Percentiles rank a stretch among this genome's conserved stretches.
Conservation (phyloP, 2,888 invertebrate genomes). For the Torymus aiolomorphi region DNA sequence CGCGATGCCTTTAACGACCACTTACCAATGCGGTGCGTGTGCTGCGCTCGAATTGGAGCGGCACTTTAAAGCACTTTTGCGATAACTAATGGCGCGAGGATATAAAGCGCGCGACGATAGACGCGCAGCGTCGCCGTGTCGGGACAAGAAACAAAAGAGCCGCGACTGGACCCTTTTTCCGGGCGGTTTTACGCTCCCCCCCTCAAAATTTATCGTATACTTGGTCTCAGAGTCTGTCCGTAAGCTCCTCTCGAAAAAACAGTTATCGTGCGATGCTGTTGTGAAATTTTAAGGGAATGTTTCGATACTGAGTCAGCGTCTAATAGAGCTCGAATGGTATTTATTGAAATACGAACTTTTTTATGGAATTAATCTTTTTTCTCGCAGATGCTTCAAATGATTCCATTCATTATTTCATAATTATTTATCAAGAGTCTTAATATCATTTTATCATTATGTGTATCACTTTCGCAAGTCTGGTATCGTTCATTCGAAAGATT, state of each 20-base stretch:
- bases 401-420: no score
- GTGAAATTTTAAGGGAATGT: background rate
- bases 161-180: background rate
- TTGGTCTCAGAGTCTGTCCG: no score
- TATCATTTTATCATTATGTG: no score
- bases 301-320: background rate
- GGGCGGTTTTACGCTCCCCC: conserved; percentile 5
- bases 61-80: conserved; percentile 63
- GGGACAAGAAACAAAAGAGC: conserved; percentile 42
- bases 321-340: background rate
- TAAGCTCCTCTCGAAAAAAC: no score
- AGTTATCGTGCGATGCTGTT: background rate
- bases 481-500: no score
- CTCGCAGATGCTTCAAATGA: no score
- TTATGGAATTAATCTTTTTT: no score
- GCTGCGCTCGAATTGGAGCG: conserved; percentile 58
- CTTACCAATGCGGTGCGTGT: conserved; percentile 18
- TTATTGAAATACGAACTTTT: no score
- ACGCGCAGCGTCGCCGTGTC: background rate
- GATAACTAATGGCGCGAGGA: conserved; percentile 67
- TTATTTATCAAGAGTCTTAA: no score
- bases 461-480: no score
- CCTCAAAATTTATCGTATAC: conserved; percentile 15
- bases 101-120: conserved; percentile 56
- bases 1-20: conserved; percentile 42